These are phyloP conservation scores for Ceriagrion tenellum DNA, from an alignment of 2,888 invertebrate species.

Conservation along the genomic window DNA sequence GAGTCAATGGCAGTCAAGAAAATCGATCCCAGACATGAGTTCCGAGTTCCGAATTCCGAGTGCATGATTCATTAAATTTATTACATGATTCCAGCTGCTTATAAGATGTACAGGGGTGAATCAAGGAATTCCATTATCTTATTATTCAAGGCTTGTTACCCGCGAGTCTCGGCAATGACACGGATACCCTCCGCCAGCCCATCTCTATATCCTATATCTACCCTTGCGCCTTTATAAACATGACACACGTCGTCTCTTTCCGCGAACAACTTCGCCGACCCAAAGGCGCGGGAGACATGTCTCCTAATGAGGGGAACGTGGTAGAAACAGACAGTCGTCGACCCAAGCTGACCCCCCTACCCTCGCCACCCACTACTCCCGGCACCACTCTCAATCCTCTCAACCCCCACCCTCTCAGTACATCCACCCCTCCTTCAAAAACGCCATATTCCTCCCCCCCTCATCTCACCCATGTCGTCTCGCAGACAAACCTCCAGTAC, in stretches of 20 bases:
- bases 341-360: slow-evolving; percentile 19
- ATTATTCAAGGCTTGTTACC: neutral
- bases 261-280: slow-evolving; percentile 40
- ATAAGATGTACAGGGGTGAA: neutral
- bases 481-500: neutral
- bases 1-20: no score
- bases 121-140: slow-evolving; percentile 3
- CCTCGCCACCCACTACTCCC: neutral
- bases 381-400: neutral
- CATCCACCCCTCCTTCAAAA: neutral
- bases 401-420: neutral
- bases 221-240: neutral
- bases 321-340: slow-evolving; percentile 60
- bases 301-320: slow-evolving; percentile 61
- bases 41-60: neutral
- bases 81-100: neutral
- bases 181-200: neutral
- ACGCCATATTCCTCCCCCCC: neutral
- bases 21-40: no score
- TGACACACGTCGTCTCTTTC: slow-evolving; percentile 33
- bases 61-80: neutral
- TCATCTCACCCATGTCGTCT: neutral
- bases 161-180: neutral
- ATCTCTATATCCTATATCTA: neutral
- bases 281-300: slow-evolving; percentile 43